These are phyloP conservation scores for Beroe forskalii DNA, from an alignment of 37 sponge, comb jelly and placozoan species.

Conservation along the genomic window DNA sequence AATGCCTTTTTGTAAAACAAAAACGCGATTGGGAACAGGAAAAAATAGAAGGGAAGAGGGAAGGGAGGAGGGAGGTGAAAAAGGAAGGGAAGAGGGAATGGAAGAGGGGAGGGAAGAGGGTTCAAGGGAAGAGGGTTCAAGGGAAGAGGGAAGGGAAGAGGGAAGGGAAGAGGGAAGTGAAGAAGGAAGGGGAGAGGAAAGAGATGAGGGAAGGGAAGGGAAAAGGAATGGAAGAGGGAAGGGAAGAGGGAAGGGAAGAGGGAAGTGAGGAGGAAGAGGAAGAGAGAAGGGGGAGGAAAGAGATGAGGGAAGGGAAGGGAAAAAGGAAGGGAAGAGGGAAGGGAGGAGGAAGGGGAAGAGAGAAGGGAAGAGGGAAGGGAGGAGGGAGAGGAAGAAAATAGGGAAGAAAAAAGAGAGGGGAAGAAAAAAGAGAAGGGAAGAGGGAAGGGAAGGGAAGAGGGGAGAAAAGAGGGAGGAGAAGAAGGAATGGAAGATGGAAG, in stretches of 20 bases:
- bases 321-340: neutral
- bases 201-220: neutral
- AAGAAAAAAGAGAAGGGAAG: neutral
- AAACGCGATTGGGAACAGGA: no score
- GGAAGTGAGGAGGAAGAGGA: no score
- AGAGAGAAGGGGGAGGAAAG: no score
- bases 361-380: neutral
- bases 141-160: neutral
- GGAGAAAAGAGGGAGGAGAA: neutral
- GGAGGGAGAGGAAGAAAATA: neutral
- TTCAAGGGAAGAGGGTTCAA: neutral
- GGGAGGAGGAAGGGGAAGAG: neutral
- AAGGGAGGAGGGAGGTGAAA: no score
- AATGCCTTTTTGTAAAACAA: no score
- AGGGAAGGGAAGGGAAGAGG: neutral
- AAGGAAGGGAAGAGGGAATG: no score
- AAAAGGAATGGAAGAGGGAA: neutral
- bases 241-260: neutral
- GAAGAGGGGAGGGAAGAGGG: neutral
- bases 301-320: neutral
- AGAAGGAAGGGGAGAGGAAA: neutral
- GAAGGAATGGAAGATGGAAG: neutral
- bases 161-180: neutral
- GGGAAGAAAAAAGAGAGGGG: neutral
- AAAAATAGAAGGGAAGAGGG: no score